Base-by-base conservation (phyloP, 2,888 invertebrate genomes). In the Anagyrus pseudococci region DNA sequence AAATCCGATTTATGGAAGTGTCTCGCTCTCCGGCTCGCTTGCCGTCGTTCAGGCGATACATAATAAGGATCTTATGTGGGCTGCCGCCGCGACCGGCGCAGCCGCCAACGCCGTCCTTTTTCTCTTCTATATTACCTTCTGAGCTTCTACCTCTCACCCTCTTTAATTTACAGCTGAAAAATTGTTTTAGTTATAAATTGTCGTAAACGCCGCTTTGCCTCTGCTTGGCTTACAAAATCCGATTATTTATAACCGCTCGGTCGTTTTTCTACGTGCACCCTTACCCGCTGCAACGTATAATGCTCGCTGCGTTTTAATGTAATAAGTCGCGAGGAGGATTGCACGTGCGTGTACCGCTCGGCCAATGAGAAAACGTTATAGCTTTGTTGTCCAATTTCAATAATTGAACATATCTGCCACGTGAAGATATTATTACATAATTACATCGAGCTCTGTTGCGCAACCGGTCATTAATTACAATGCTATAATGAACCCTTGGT, bases 121-220 rank as follows among this genome's bases (percentile, higher is more conserved):
- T n/a, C n/a, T n/a, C n/a, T n/a, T n/a, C n/a, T n/a, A n/a, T n/a
- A n/a, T 29, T 29, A 48, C 25, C 48, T 26, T n/a, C 22, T 7
- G 19, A 8, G 29, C 10, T 48, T 48, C 10, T 7, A 7, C 29
- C 6, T 20, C 13, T 33, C 22, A 15, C 33, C 15, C 10, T 20
- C 20, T 17, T 13, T 50, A 50, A 50, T 50, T 50, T 37, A 50
- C 19, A 33, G 25, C 20, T 17, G 33, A 50, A 50, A 29, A 50
- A 50, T 50, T 20, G 33, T 4, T 37, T 2, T 13, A 13, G 33
- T 33, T 17, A 33, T 33, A 40, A 50, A 50, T 50, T 37, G 10
- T 17, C 29, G 26, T 48, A 48, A 48, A n/a, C n/a, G n/a, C 8
- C 33, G 33, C 15, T 37, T 37, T 37, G 15, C 10, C 15, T 2